phyloP scores from a whole-genome alignment of 2,888 invertebrate genomes.

The Xylota sylvarum region DNA sequence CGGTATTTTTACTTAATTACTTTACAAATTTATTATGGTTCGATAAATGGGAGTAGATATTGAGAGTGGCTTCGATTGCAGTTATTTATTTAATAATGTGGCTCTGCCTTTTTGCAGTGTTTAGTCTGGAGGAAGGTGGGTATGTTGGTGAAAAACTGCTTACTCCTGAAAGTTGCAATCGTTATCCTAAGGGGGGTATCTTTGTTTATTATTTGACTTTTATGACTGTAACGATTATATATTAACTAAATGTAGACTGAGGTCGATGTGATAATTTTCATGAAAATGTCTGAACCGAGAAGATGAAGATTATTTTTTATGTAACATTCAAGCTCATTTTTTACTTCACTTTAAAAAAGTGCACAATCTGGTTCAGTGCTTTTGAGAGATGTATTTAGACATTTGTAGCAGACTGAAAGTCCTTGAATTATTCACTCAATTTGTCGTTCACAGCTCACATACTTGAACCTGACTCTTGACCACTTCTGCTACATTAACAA shows the following conservation, averaged over 20 bases:
- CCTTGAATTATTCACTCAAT: too few relatives aligned
- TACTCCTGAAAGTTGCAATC: background rate
- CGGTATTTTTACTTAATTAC: slow-evolving; percentile 49
- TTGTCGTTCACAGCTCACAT: too few relatives aligned
- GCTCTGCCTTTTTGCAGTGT: background rate
- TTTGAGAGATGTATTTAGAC: too few relatives aligned
- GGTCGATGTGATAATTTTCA: too few relatives aligned
- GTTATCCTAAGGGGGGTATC: background rate
- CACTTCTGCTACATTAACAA: too few relatives aligned
- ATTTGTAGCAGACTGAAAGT: too few relatives aligned
- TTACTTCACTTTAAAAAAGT: too few relatives aligned
- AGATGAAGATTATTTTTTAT: too few relatives aligned
- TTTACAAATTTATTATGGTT: slow-evolving; percentile 60
- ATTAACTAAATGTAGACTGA: background rate
- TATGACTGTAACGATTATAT: background rate
- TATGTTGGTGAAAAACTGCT: background rate
- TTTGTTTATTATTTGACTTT: slow-evolving; percentile 5
- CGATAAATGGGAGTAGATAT: slow-evolving; percentile 53
- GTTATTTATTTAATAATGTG: slow-evolving; percentile 42
- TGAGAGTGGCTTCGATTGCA: slow-evolving; percentile 42
- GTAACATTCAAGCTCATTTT: too few relatives aligned
- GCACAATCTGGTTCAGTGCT: too few relatives aligned
- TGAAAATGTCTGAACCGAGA: too few relatives aligned
- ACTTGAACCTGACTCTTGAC: too few relatives aligned
- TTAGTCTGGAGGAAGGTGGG: background rate